Evolutionary conservation across 1,140 invertebrate species (phyloP).

Genomic region (Eumeta japonica): DNA sequence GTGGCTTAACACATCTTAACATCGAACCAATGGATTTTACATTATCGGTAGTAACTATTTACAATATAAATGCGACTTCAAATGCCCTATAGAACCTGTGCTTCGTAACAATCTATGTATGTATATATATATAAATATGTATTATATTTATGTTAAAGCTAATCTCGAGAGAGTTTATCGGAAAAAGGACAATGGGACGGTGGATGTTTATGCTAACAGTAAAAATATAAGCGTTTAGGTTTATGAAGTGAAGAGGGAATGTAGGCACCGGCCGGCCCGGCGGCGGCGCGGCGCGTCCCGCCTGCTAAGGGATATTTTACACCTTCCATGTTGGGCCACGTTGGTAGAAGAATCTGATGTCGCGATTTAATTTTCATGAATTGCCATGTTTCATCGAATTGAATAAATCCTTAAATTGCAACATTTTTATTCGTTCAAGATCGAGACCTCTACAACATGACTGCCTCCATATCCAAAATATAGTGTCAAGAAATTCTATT

Average conservation of each 20-base stretch:
- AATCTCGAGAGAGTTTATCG: slow-evolving; percentile 32
- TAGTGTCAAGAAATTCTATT: too few relatives aligned
- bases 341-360: too few relatives aligned
- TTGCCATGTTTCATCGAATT: too few relatives aligned
- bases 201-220: slow-evolving; percentile 34
- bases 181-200: slow-evolving; percentile 53
- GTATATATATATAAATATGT: slow-evolving; percentile 55
- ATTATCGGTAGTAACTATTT: slow-evolving; percentile 39
- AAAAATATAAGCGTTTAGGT: slow-evolving; percentile 38
- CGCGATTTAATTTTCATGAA: too few relatives aligned
- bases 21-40: slow-evolving; percentile 24
- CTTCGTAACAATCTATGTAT: slow-evolving; percentile 51
- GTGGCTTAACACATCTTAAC: slow-evolving; percentile 42
- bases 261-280: too few relatives aligned
- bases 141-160: slow-evolving; percentile 39
- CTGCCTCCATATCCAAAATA: too few relatives aligned
- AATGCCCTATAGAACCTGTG: slow-evolving; percentile 53
- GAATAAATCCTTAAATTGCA: too few relatives aligned
- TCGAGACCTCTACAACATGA: too few relatives aligned
- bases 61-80: slow-evolving; percentile 52
- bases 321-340: too few relatives aligned
- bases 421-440: too few relatives aligned
- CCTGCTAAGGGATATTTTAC: too few relatives aligned
- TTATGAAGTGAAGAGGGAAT: slow-evolving; percentile 22
- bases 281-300: too few relatives aligned